Evolutionary conservation across 53 echinoderm and acorn worm genomes (phyloP), one percentile per base, ranked within the genome.

Genomic region (Mesocentrotus franciscanus): DNA sequence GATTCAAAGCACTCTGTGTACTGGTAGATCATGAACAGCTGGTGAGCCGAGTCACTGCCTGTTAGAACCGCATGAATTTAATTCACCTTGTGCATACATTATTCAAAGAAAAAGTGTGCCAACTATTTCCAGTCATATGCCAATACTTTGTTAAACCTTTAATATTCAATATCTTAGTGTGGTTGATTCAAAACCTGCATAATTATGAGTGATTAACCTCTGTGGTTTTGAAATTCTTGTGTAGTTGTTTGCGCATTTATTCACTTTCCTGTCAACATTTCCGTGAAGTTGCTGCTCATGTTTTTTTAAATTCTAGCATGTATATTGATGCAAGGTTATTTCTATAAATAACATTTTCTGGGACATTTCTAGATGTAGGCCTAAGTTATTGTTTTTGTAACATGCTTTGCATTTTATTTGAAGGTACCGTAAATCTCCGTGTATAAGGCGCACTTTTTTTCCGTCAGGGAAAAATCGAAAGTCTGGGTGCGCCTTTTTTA

Each of bases 31-130:
- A 26, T 9, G 57, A 87, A 87, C 87, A 87, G 87, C 87, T 87
- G 87, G 87, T n/a, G 29, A 87, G n/a, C 57, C 42, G 27, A 87
- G 87, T 87, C 87, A 87, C 87, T 58, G 87, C 49, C 87, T 87
- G 87, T 87, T 87, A 56, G 12, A 87, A 87, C 87, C 87, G 59
- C 87, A 87, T 58, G 11, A 55, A 26, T 58, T 56, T 58, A 24
- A 85, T 26, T 57, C 87, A 85, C 87, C 81, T 81, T 81, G 36
- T 81, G 35, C 35, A 14, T 39, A 39, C 10, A 22, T 49, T 36
- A 81, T 35, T 16, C 81, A 39, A 11, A 81, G 81, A 36, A 81
- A 79, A 30, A 84, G n/a, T 24, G 42, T 84, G 84, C 84, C 87
- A 87, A 87, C 58, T 87, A 58, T n/a, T 85, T 75, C 42, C 81